Conservation (phyloP, 2,888 invertebrate genomes). For the Drosophila siamana region DNA sequence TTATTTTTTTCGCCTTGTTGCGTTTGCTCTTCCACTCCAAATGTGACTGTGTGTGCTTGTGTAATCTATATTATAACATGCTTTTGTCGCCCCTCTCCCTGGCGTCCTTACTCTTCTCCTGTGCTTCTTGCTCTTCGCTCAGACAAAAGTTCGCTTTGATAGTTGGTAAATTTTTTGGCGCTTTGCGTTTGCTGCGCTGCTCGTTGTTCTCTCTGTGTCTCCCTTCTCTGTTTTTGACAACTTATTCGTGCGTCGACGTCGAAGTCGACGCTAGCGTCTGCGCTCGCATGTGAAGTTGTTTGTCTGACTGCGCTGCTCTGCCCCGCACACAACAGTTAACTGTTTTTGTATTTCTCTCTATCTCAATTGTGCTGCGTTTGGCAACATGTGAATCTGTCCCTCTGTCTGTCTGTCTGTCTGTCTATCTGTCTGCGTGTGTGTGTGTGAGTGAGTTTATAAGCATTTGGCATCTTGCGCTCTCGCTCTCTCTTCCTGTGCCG, state of each 20-base stretch:
- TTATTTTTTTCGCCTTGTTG: slow-evolving; percentile 30
- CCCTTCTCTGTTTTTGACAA: slow-evolving; percentile 64
- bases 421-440: not conserved
- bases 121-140: not conserved
- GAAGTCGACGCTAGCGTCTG: slow-evolving; percentile 6
- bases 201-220: slow-evolving; percentile 16
- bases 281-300: slow-evolving; percentile 27
- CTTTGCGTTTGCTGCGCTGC: slow-evolving; percentile 63
- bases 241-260: slow-evolving; percentile 62
- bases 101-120: not conserved
- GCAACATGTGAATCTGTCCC: slow-evolving; percentile 62
- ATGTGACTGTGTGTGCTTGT: slow-evolving; percentile 24
- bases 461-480: not conserved
- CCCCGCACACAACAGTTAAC: slow-evolving; percentile 15
- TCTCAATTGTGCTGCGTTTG: slow-evolving; percentile 52
- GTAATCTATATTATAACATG: slow-evolving; percentile 69
- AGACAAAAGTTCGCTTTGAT: slow-evolving; percentile 72
- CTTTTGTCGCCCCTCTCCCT: not conserved
- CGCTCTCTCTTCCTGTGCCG: not conserved
- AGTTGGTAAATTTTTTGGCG: slow-evolving; percentile 69
- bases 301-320: slow-evolving; percentile 12
- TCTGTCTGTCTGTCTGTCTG: slow-evolving; percentile 9
- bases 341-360: slow-evolving; percentile 23
- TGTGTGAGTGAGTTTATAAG: not conserved
- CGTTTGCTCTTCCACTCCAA: slow-evolving; percentile 28